Evolutionary conservation across 2,888 invertebrate species (phyloP).

Genomic region (Poecilobothrus nobilitatus): DNA sequence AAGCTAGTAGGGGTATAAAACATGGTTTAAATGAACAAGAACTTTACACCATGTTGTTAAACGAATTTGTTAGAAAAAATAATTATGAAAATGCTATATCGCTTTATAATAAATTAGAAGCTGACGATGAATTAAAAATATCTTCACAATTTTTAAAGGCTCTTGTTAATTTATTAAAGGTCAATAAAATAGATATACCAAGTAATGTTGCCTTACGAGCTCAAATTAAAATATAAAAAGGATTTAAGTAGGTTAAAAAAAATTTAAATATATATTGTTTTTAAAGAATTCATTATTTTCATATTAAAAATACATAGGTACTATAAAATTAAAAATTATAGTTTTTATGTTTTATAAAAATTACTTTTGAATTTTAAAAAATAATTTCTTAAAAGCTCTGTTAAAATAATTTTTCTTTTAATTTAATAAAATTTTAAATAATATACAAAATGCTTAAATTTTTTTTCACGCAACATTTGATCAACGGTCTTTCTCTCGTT

Average conservation of each 20-base stretch:
- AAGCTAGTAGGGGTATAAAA: slow-evolving; percentile 34
- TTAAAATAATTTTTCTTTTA: no score
- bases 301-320: background rate
- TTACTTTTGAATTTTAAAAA: background rate
- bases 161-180: slow-evolving; percentile 36
- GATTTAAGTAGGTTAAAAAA: background rate
- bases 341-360: background rate
- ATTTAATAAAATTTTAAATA: no score
- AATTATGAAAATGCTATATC: slow-evolving; percentile 34
- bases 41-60: slow-evolving; percentile 37
- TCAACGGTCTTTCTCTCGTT: background rate
- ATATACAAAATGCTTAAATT: no score
- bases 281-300: background rate
- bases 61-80: slow-evolving; percentile 33
- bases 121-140: slow-evolving; percentile 35
- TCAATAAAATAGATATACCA: slow-evolving; percentile 40
- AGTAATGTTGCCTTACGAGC: slow-evolving; percentile 38
- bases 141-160: slow-evolving; percentile 35
- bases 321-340: background rate
- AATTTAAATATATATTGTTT: background rate
- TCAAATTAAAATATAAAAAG: slow-evolving; percentile 25
- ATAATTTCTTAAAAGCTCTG: background rate
- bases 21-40: slow-evolving; percentile 37
- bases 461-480: no score
- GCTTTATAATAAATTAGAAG: slow-evolving; percentile 37